A percentile compares a stretch with the other conserved stretches of the same genome.
phyloP scores from a whole-genome alignment of 1,140 invertebrate species.

The Megathymus violae region DNA sequence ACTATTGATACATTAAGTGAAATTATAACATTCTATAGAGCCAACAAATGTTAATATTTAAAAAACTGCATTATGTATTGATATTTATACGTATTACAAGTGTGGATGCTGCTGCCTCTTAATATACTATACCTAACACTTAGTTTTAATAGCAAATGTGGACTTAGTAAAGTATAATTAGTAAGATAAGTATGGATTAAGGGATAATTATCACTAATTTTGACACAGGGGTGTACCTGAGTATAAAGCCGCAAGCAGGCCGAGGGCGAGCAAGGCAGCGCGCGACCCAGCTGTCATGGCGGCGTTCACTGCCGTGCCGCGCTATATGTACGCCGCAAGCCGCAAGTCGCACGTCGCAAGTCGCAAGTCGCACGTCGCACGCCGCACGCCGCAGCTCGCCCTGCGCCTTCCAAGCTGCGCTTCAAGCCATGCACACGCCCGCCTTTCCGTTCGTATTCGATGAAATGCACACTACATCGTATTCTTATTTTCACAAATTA shows the following conservation, averaged over 20 bases:
- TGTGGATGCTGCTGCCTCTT: too few species aligned
- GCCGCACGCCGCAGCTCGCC: too few species aligned
- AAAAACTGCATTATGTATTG: too few species aligned
- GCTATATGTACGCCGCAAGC: conserved; percentile 40
- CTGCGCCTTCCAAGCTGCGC: conserved; percentile 29
- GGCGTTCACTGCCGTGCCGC: conserved; percentile 63
- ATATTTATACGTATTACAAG: too few species aligned
- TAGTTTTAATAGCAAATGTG: too few species aligned
- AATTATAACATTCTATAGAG: too few species aligned
- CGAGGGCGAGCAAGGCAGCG: conserved; percentile 56
- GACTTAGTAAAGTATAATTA: not conserved
- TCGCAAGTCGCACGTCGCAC: too few species aligned
- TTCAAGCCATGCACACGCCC: conserved; percentile 18
- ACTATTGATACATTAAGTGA: too few species aligned
- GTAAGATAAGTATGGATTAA: not conserved
- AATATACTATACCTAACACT: too few species aligned
- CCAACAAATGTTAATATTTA: too few species aligned
- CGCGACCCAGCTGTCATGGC: conserved; percentile 73
- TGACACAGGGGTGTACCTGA: conserved; percentile 58
- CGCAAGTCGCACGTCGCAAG: too few species aligned
- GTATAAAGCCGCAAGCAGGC: conserved; percentile 65
- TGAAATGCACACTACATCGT: not conserved
- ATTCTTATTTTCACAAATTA: too few species aligned
- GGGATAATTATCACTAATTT: not conserved
- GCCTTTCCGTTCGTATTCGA: conserved; percentile 36